Evolutionary conservation across 2,888 invertebrate species (phyloP), one percentile per base, ranked within the genome.

Genomic region (Anthophora plumipes): DNA sequence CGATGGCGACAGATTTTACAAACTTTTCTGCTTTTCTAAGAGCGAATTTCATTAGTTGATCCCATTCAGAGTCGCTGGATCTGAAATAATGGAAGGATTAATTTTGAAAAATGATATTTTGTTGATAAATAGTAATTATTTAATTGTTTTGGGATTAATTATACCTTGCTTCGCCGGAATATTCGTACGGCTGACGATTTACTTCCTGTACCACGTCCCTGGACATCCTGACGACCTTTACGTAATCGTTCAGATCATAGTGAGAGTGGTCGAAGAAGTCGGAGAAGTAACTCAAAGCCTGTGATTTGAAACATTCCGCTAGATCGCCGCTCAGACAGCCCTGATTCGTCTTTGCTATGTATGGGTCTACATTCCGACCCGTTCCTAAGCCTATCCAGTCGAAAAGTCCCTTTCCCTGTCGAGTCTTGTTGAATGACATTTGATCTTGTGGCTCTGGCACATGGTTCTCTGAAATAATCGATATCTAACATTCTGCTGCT

Each of bases 271-370:
- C 95, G 90, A 97, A 97, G 92, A 97, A 97, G 71, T 97, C 97
- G 68, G 97, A 96, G 75, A 97, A 96, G 0, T 96, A 96, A 72
- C 95, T 94, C 66, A 97, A 92, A 0, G 97, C 97, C 85, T 96
- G 96, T 0, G 97, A 97, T 90, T 97, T 97, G 92, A 97, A 97
- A 91, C 97, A 97, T 91, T 97, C 97, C 0, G 97, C 96, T n/a
- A 97, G 94, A 91, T 97, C 97, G 6, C 97, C 97, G 80, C 95
- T 95, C 73, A 97, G 93, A 88, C 97, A 97, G 82, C 96, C 96
- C 82, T 96, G 94, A 72, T 97, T 97, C 0, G 96, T 95, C 90
- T 95, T 96, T 64, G 96, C 96, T 87, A 97, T 94, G 93, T 97
- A 97, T 0, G 97, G 97, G 93, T 97, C 97, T 66, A 96, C 95